These are phyloP conservation scores for Agriopis aurantiaria DNA, from an alignment of 2,888 invertebrate genomes.

Conservation along the genomic window DNA sequence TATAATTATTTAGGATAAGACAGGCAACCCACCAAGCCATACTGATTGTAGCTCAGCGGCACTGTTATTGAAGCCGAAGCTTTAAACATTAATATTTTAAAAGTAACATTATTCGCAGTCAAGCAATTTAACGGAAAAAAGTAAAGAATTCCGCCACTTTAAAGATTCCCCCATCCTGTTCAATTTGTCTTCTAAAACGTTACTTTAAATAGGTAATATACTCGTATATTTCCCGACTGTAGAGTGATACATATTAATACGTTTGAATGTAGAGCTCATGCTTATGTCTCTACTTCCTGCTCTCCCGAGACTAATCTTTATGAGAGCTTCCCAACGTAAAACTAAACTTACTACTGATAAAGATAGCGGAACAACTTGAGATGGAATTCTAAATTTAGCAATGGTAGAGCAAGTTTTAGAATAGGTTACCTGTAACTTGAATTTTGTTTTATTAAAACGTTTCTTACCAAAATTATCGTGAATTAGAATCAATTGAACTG, in stretches of 20 bases:
- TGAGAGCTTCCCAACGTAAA: constrained; percentile 12
- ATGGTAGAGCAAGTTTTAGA: no score
- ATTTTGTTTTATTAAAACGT: no score
- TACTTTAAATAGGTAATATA: constrained; percentile 51
- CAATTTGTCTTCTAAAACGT: constrained; percentile 44
- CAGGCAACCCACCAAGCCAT: no score
- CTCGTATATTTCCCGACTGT: constrained; percentile 45
- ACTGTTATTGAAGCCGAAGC: no score
- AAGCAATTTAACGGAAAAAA: not conserved
- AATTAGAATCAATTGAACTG: no score
- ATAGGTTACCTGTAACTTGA: no score
- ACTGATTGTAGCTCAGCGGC: no score
- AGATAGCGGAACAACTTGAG: not conserved
- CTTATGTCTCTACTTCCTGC: constrained; percentile 13
- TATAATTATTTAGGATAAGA: no score
- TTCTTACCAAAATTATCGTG: no score
- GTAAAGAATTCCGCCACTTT: not conserved
- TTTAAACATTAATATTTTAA: not conserved
- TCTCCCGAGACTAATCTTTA: constrained; percentile 24
- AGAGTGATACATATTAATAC: constrained; percentile 53
- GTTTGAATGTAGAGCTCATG: constrained; percentile 23
- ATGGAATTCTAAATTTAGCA: not conserved
- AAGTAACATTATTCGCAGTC: not conserved
- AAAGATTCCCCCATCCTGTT: constrained; percentile 20
- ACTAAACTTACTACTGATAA: constrained; percentile 14